A percentile compares a stretch with the other conserved stretches of the same genome.
These are phyloP conservation scores for Apamea crenata DNA, from an alignment of 2,888 invertebrate species.

Conservation along the genomic window DNA sequence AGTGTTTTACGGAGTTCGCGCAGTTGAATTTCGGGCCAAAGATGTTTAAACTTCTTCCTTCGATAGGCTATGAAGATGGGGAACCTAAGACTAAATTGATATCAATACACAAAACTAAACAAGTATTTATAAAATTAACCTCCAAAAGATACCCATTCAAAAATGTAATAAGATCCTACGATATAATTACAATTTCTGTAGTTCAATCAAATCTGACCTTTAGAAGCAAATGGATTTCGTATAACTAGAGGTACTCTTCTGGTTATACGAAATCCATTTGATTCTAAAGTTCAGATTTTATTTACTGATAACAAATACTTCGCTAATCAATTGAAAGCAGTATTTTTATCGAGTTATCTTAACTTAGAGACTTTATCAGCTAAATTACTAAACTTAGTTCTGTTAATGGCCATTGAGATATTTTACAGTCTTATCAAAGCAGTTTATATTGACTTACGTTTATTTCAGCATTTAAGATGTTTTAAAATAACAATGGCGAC, in stretches of 20 bases:
- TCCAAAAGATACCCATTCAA: not conserved
- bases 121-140: too few relatives aligned
- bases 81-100: not conserved
- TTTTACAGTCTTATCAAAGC: slow-evolving; percentile 66
- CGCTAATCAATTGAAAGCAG: slow-evolving; percentile 26
- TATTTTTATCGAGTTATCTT: slow-evolving; percentile 46
- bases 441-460: slow-evolving; percentile 49
- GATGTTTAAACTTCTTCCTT: too few relatives aligned
- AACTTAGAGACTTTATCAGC: slow-evolving; percentile 64
- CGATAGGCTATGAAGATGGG: too few relatives aligned
- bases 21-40: too few relatives aligned
- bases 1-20: too few relatives aligned
- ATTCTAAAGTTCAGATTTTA: slow-evolving; percentile 8
- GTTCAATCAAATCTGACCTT: not conserved
- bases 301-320: slow-evolving; percentile 34
- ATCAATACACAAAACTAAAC: not conserved
- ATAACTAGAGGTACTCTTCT: not conserved
- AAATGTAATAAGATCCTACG: not conserved
- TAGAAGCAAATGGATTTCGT: too few relatives aligned
- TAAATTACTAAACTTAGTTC: slow-evolving; percentile 68
- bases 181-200: slow-evolving; percentile 5
- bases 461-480: slow-evolving; percentile 16
- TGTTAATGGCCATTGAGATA: slow-evolving; percentile 66
- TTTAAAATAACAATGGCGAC: slow-evolving; percentile 12
- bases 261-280: slow-evolving; percentile 2